Evolutionary conservation across 2,888 invertebrate genomes (phyloP).

Genomic region (Gonocerus acuteangulatus): DNA sequence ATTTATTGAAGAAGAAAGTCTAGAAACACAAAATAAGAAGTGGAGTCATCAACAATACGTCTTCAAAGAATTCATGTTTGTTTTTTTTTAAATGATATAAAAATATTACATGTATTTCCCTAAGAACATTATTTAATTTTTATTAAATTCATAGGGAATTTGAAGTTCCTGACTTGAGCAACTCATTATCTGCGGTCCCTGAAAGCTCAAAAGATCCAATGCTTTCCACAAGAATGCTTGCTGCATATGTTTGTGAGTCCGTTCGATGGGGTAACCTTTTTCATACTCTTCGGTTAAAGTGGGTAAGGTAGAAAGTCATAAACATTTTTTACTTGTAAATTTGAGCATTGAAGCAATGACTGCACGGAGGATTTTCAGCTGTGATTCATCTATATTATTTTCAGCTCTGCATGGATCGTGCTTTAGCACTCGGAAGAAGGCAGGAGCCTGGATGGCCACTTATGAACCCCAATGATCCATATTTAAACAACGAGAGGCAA

Average conservation of each 20-base stretch:
- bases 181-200: constrained; percentile 28
- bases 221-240: constrained; percentile 28
- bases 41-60: too few relatives aligned
- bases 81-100: too few relatives aligned
- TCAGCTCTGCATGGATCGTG: constrained; percentile 31
- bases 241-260: constrained; percentile 31
- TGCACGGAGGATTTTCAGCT: too few relatives aligned
- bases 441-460: constrained; percentile 29
- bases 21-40: too few relatives aligned
- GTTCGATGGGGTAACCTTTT: constrained; percentile 34
- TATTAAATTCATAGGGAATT: too few relatives aligned
- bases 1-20: too few relatives aligned
- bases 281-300: constrained; percentile 30
- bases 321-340: not conserved
- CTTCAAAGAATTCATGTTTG: too few relatives aligned
- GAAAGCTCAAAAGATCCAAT: constrained; percentile 17
- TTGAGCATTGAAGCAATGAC: too few relatives aligned
- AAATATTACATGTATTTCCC: too few relatives aligned
- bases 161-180: constrained; percentile 31
- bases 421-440: constrained; percentile 28
- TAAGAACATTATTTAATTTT: too few relatives aligned
- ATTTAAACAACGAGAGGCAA: constrained; percentile 12
- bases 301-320: constrained; percentile 20
- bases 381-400: too few relatives aligned
- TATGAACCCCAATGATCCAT: constrained; percentile 27